Evolutionary conservation across 2,888 invertebrate species (phyloP).

Genomic region (Drosophila anomalata): DNA sequence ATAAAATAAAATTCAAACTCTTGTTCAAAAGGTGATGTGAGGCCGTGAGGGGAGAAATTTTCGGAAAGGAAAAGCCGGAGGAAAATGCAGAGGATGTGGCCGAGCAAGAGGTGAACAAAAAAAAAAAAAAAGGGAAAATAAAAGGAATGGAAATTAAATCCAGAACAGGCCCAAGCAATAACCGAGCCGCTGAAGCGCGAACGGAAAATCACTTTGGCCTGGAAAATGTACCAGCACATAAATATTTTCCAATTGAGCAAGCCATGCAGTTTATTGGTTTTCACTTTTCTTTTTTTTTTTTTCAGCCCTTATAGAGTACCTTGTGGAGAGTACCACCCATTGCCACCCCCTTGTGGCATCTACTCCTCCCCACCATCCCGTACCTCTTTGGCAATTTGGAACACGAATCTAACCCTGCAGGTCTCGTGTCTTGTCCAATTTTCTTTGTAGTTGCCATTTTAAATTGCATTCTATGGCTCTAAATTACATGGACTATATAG

Average conservation of each 20-base stretch:
- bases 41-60: not conserved
- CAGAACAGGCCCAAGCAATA: slow-evolving; percentile 17
- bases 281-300: slow-evolving; percentile 1
- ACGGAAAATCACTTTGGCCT: slow-evolving; percentile 50
- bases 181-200: slow-evolving; percentile 39
- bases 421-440: not conserved
- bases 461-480: slow-evolving; percentile 6
- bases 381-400: not conserved
- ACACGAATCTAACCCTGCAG: slow-evolving; percentile 4
- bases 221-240: slow-evolving; percentile 50
- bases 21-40: slow-evolving; percentile 6
- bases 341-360: not conserved
- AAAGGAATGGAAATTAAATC: not conserved
- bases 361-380: not conserved
- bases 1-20: slow-evolving; percentile 19
- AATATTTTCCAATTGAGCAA: slow-evolving; percentile 56
- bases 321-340: not conserved
- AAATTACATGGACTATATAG: not conserved
- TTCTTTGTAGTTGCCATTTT: slow-evolving; percentile 9
- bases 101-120: not conserved
- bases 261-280: slow-evolving; percentile 66
- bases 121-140: not conserved
- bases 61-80: not conserved
- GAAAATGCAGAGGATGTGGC: not conserved
- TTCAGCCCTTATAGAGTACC: slow-evolving; percentile 41